Conservation (phyloP, 2,113 vertebrate species). For the Engraulis encrasicolus region DNA sequence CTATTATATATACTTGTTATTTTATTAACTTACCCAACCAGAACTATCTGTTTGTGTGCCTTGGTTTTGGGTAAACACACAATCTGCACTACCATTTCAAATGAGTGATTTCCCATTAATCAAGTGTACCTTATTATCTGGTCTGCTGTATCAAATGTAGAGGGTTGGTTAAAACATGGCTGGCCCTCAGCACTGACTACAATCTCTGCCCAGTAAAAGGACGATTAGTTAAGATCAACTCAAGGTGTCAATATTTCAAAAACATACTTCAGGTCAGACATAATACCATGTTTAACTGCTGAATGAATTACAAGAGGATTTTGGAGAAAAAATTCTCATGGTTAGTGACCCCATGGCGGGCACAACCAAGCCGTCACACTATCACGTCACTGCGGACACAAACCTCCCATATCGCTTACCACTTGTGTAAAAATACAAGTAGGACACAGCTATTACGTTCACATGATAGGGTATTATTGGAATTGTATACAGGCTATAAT, state of each 20-base stretch:
- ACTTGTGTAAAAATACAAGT: neutral
- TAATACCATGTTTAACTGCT: neutral
- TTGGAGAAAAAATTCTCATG: neutral
- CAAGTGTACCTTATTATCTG: neutral
- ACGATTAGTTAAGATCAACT: neutral
- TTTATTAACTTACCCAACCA: neutral
- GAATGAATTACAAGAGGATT: neutral
- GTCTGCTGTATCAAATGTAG: neutral
- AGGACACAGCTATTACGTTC: neutral
- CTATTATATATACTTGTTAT: no score
- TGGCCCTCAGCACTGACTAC: neutral
- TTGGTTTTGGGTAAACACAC: neutral
- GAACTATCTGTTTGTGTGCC: neutral
- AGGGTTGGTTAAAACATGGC: slow-evolving; percentile 10
- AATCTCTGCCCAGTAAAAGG: neutral
- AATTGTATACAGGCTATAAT: neutral
- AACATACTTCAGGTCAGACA: neutral
- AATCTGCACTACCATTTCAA: neutral
- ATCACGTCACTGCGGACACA: neutral
- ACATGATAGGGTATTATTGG: neutral
- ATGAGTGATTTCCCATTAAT: neutral
- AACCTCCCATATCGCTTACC: neutral
- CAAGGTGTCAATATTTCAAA: neutral
- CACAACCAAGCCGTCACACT: neutral
- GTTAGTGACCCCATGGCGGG: neutral